Base-by-base conservation (phyloP, 2,888 invertebrate genomes). In the Tachystola acroxantha region DNA sequence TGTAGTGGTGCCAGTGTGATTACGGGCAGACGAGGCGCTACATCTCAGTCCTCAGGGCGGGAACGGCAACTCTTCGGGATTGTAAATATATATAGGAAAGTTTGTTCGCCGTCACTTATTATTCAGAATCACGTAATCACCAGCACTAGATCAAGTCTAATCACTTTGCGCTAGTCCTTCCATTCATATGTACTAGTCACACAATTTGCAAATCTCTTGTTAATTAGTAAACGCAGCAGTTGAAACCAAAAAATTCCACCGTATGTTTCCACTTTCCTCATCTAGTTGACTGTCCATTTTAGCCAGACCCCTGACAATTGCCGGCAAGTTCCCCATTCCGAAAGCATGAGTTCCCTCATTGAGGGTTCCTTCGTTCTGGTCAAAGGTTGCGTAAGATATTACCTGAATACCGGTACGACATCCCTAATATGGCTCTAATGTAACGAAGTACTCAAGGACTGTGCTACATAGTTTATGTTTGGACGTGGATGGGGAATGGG, bases 351-450 rank as follows among this genome's bases (percentile, higher is more conserved):
- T 24, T 40, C 38, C 45, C 44, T 48, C 46, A 45, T 30, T n/a
- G n/a, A 34, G 45, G 29, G 45, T 28, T 50, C 50, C 35, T 32
- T 25, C 10, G 44, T 41, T 2, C 39, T 65, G 67, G 69, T 44
- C 36, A 24, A 35, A 32, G 38, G 43, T 46, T 39, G 39, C 26
- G 9, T 51, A 52, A 62, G 58, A 62, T 66, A 65, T 66, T 60
- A 65, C 69, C 69, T 65, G 64, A 53, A 60, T 57, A 43, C 53
- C 48, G 52, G 36, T 45, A 46, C 53, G 47, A 49, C 48, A 50
- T 50, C 57, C 48, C 57, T 70, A 69, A 70, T 70, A 69, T 60
- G 47, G 50, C 54, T 53, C 56, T 68, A 65, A 71, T 70, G 67
- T 63, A 50, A 60, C 50, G 46, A 44, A 43, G 36, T 37, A 32